Base-by-base conservation (phyloP, 2,888 invertebrate genomes). In the Phanerotoma sp. region DNA sequence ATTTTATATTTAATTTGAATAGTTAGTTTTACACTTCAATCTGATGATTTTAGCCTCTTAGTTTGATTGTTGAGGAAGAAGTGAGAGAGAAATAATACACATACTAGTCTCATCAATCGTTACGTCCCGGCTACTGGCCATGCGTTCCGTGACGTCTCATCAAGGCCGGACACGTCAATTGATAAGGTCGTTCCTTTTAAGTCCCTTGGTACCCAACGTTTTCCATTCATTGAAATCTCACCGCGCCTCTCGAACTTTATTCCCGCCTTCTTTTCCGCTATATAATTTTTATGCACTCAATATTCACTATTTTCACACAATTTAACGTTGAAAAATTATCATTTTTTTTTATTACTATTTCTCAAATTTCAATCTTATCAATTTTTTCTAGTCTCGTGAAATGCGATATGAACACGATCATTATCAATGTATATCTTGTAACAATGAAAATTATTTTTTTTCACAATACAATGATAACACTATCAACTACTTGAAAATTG, bases 111-210 rank as follows among this genome's bases (percentile, higher is more conserved):
- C 25, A 38, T 49, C 40, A 47, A 47, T 47, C 28, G 47, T 37
- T 47, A 37, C 25, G 22, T 40, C 41, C 53, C 48, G 48, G 38
- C 53, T n/a, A n/a, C n/a, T 41, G 42, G 50, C 51, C 57, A 51
- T 60, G 60, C 63, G 54, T 56, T 51, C 57, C 59, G 61, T 61
- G 64, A 65, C 62, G 62, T 63, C 42, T 45, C 66, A 60, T 48
- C 72, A 73, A 73, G 73, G 73, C 71, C 72, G 66, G 62, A 21
- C 51, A 54, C 64, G 69, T 72, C 68, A 70, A 75, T 75, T 75
- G 75, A 72, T 69, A 74, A 75, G 74, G 70, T 75, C 72, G 72
- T 72, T 73, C 69, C 66, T 74, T 75, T 75, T 72, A 73, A 56
- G 68, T 66, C 68, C 69, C 69, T 72, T 71, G 49, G 35, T 41